These are phyloP conservation scores for Brachyptera risi DNA, from an alignment of 2,888 invertebrate genomes.

Conservation along the genomic window DNA sequence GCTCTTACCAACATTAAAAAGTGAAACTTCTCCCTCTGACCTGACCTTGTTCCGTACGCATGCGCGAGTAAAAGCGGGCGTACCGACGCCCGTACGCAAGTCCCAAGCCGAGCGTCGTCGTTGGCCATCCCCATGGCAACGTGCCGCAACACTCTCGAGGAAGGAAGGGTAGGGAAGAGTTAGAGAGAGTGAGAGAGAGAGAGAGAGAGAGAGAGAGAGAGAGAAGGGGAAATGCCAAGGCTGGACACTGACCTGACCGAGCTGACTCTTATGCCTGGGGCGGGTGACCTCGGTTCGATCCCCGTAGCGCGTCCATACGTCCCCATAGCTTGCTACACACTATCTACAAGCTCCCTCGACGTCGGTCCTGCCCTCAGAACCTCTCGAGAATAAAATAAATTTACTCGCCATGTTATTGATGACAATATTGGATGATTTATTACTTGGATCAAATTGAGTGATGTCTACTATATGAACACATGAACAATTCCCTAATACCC, in stretches of 20 bases:
- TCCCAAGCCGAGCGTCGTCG: constrained; percentile 12
- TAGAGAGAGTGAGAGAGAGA: constrained; percentile 2
- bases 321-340: background rate
- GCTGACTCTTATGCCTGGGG: no score
- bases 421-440: no score
- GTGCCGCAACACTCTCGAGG: constrained; percentile 23
- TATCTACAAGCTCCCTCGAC: background rate
- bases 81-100: background rate
- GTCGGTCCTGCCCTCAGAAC: background rate
- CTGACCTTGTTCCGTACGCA: constrained; percentile 21
- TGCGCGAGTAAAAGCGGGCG: background rate
- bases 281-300: constrained; percentile 10
- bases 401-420: no score
- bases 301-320: constrained; percentile 11
- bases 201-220: constrained; percentile 10
- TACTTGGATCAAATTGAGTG: no score
- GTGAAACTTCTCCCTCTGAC: constrained; percentile 18
- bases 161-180: constrained; percentile 20
- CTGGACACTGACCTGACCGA: constrained; percentile 32
- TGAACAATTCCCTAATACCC: no score
- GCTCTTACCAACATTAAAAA: no score
- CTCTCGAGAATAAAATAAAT: no score
- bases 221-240: constrained; percentile 33
- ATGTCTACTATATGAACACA: no score
- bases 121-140: constrained; percentile 27